phyloP scores from a whole-genome alignment of 2,113 vertebrate species.

The Cavia aperea region DNA sequence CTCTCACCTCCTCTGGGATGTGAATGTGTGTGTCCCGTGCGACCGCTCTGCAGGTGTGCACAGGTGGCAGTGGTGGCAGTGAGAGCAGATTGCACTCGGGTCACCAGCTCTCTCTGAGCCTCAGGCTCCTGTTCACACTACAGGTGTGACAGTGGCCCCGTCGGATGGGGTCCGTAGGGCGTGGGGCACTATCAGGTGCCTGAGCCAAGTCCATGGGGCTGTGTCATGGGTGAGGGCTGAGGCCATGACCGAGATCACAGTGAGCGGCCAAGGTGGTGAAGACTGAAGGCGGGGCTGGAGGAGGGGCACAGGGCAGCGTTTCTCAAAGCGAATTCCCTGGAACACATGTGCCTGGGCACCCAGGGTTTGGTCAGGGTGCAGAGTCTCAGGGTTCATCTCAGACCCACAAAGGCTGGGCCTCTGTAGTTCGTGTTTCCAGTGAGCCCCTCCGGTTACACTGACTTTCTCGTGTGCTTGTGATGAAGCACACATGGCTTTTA shows the following conservation, averaged over 20 bases:
- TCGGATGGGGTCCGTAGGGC: background rate
- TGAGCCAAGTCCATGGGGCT: background rate
- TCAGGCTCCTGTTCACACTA: background rate
- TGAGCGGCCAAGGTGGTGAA: background rate
- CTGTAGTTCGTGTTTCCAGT: background rate
- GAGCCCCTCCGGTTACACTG: background rate
- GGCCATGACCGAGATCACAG: background rate
- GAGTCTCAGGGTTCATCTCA: background rate
- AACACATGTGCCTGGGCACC: background rate
- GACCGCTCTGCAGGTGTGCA: background rate
- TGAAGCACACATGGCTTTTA: background rate
- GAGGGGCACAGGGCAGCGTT: background rate
- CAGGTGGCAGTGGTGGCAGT: background rate
- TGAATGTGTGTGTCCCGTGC: background rate
- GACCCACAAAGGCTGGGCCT: background rate
- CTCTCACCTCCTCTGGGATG: background rate
- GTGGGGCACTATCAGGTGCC: background rate
- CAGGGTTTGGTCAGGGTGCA: background rate
- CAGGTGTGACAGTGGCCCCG: background rate
- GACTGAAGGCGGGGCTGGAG: background rate
- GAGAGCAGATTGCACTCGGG: fast-evolving
- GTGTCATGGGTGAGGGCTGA: background rate
- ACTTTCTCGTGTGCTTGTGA: background rate
- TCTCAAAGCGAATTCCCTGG: background rate
- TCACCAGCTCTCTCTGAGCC: background rate